Percentiles rank a stretch among this genome's conserved stretches.
These are phyloP conservation scores for Automeris io DNA, from an alignment of 2,888 invertebrate species.

Conservation along the genomic window DNA sequence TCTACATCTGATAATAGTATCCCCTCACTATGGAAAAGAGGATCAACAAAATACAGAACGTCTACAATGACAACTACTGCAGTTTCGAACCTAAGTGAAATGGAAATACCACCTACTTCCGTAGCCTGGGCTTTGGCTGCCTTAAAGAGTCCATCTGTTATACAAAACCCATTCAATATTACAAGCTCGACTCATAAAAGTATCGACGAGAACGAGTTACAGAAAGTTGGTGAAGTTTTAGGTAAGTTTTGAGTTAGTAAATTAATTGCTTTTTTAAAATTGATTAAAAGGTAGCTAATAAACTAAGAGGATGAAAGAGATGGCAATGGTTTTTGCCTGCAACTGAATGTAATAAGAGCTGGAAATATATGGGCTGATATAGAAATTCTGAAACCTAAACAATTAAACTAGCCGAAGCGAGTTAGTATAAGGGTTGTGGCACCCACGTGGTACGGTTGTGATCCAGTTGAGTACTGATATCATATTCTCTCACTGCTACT, in stretches of 20 bases:
- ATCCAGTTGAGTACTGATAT: too few species aligned
- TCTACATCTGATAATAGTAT: constrained; percentile 66
- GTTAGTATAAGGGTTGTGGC: too few species aligned
- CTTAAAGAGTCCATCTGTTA: constrained; percentile 54
- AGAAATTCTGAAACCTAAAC: too few species aligned
- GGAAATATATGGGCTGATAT: too few species aligned
- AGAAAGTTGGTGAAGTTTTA: constrained; percentile 57
- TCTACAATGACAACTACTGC: constrained; percentile 45
- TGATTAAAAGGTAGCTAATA: too few species aligned
- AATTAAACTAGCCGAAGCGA: too few species aligned
- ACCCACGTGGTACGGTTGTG: too few species aligned
- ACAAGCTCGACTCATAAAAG: constrained; percentile 40
- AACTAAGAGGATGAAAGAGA: too few species aligned
- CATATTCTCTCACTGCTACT: too few species aligned
- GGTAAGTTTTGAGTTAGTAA: constrained; percentile 33
- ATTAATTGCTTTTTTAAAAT: not conserved
- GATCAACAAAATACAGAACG: constrained; percentile 60
- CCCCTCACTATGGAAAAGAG: constrained; percentile 66
- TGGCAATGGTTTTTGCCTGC: too few species aligned
- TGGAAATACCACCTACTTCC: constrained; percentile 68
- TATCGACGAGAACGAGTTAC: constrained; percentile 61
- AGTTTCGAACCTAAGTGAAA: constrained; percentile 36
- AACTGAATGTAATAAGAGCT: too few species aligned
- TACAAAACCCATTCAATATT: constrained; percentile 32
- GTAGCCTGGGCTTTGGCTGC: constrained; percentile 74